phyloP scores from a whole-genome alignment of 2,888 invertebrate genomes.

The Eledona agricola region DNA sequence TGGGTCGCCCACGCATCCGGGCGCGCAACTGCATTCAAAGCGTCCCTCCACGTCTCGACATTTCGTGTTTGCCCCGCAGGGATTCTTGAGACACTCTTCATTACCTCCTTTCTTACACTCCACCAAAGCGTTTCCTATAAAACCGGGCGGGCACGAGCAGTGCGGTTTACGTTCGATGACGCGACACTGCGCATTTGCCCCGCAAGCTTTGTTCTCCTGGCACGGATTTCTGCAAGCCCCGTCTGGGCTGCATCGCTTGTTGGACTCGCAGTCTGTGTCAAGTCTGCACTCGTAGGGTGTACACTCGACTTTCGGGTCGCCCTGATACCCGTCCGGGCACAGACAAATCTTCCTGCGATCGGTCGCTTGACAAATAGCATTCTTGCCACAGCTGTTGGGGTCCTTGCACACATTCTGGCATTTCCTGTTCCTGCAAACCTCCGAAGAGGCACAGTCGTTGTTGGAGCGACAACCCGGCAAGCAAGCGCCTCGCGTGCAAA shows the following conservation, averaged over 20 bases:
- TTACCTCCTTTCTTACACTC: slow-evolving; percentile 76
- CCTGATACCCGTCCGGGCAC: slow-evolving; percentile 86
- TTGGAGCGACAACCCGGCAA: slow-evolving; percentile 82
- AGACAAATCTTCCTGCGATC: slow-evolving; percentile 86
- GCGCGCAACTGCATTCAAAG: slow-evolving; percentile 82
- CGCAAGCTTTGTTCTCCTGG: slow-evolving; percentile 77
- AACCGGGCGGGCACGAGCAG: slow-evolving; percentile 79
- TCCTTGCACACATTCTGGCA: slow-evolving; percentile 77
- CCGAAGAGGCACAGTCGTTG: slow-evolving; percentile 79
- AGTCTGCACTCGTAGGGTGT: slow-evolving; percentile 78
- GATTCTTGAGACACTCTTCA: slow-evolving; percentile 80
- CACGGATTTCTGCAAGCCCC: slow-evolving; percentile 87
- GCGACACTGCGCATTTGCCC: slow-evolving; percentile 84
- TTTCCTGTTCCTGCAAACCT: slow-evolving; percentile 75
- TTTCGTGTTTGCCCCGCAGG: slow-evolving; percentile 84
- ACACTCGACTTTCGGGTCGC: slow-evolving; percentile 81
- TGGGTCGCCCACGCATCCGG: slow-evolving; percentile 84
- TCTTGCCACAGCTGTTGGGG: slow-evolving; percentile 78
- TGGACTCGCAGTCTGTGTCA: slow-evolving; percentile 79
- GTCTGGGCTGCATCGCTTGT: slow-evolving; percentile 76
- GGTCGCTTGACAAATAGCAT: slow-evolving; percentile 80
- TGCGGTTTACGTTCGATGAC: slow-evolving; percentile 79
- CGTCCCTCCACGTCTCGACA: slow-evolving; percentile 77
- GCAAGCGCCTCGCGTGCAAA: slow-evolving; percentile 78
- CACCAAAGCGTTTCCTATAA: slow-evolving; percentile 73